Base-by-base conservation (phyloP, 2,113 vertebrate species). In the Todiramphus saurophagus region DNA sequence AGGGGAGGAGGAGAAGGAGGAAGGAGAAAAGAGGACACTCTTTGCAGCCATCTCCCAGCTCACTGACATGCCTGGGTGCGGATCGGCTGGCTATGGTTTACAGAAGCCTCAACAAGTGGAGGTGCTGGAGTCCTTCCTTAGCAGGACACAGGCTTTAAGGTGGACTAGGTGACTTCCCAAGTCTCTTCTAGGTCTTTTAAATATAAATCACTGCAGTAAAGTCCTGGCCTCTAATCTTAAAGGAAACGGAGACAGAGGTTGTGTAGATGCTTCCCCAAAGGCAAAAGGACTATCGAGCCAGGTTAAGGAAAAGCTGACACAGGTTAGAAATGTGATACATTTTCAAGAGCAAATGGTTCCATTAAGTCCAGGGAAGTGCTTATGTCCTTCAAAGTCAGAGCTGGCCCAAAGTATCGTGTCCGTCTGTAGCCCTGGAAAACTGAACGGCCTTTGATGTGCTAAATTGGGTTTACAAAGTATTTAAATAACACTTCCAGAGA, bases 61-160 rank as follows among this genome's bases (percentile, higher is more conserved):
- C 53, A 3, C 31, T 19, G 63, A 2, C 19, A 43, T 53, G 30
- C n/a, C 55, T 16, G 24, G 7, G 5, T 8, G 3, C 2, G 5
- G 43, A 1, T 27, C 48, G 11, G 83, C 41, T 3, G 31, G n/a
- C 7, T 12, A 3, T 2, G 8, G 14, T 12, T 74, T 11, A 14
- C 18, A 35, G 72, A 6, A 16, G 14, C 82, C 43, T 21, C 12
- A 33, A 2, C 20, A 11, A 3, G 46, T 20, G 28, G 31, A 3
- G 8, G 1, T 59, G 46, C 82, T 6, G 16, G 25, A 48, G 11
- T 35, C 27, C 46, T 66, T 7, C 30, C 27, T 25, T 17, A 13
- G n/a, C 2, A 1, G 58, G 31, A 12, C 9, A 5, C 7, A 21
- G 5, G 1, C 58, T 50, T n/a, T 0, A 4, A 13, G 20, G 35